A percentile compares a stretch with the other conserved stretches of the same genome.
phyloP scores from a whole-genome alignment of 1,140 invertebrate genomes.

The Solenopsis fugax region DNA sequence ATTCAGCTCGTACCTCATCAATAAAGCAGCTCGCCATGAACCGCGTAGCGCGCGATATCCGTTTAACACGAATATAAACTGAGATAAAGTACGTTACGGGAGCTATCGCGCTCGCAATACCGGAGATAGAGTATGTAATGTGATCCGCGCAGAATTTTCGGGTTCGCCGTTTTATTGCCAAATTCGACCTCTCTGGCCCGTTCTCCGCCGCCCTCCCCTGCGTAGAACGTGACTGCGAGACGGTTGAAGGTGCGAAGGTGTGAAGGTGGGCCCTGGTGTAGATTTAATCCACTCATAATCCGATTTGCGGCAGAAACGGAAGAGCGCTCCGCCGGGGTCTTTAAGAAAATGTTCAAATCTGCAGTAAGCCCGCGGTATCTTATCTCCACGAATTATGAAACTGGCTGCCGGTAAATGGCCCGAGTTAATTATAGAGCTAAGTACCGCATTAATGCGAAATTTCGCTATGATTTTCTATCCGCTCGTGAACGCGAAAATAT shows the following conservation, averaged over 20 bases:
- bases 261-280: constrained; percentile 26
- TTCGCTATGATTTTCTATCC: not conserved
- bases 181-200: constrained; percentile 43
- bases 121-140: constrained; percentile 61
- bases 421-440: constrained; percentile 42
- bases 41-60: constrained; percentile 45
- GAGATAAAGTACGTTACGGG: constrained; percentile 59
- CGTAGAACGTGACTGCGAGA: constrained; percentile 28
- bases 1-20: constrained; percentile 35
- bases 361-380: constrained; percentile 50
- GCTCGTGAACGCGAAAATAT: not conserved
- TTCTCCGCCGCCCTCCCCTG: not conserved
- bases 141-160: constrained; percentile 52
- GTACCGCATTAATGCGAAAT: constrained; percentile 13
- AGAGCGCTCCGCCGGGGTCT: constrained; percentile 37
- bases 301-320: constrained; percentile 62
- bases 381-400: constrained; percentile 58
- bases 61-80: constrained; percentile 59
- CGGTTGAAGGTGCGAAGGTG: constrained; percentile 35
- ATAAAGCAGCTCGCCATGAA: constrained; percentile 40
- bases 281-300: constrained; percentile 69
- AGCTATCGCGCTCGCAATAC: constrained; percentile 41
- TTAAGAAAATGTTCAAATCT: constrained; percentile 51
- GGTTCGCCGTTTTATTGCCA: constrained; percentile 51
- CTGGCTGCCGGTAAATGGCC: constrained; percentile 28